phyloP scores from a whole-genome alignment of 2,888 invertebrate genomes.

The Cryptus armator region DNA sequence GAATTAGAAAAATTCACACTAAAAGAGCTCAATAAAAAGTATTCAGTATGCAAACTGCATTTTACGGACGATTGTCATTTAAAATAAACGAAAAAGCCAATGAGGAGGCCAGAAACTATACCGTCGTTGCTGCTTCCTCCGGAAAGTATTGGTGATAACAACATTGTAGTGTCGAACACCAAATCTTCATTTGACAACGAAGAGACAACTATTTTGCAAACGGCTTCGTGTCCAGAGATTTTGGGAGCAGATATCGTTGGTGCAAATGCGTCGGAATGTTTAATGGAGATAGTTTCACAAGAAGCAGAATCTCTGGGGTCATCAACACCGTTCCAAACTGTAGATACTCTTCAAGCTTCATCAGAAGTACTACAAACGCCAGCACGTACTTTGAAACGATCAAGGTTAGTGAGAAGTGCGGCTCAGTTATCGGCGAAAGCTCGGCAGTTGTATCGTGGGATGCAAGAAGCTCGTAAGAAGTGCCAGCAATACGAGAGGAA shows the following conservation, averaged over 20 bases:
- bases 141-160: not conserved
- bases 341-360: too few relatives aligned
- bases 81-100: not conserved
- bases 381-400: too few relatives aligned
- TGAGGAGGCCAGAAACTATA: not conserved
- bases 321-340: too few relatives aligned
- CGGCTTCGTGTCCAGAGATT: not conserved
- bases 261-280: not conserved
- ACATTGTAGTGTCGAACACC: not conserved
- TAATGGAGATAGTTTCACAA: too few relatives aligned
- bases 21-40: not conserved
- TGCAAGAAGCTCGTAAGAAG: too few relatives aligned
- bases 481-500: too few relatives aligned
- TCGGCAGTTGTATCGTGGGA: too few relatives aligned
- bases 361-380: too few relatives aligned
- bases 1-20: not conserved
- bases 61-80: slow-evolving; percentile 3
- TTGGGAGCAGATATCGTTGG: not conserved
- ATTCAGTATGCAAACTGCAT: not conserved
- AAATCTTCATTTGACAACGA: not conserved
- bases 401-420: too few relatives aligned
- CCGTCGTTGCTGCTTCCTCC: not conserved
- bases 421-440: too few relatives aligned
- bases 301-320: too few relatives aligned
- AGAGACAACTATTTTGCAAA: not conserved